These are phyloP conservation scores for Arctia plantaginis DNA, from an alignment of 2,888 invertebrate genomes.

Conservation along the genomic window DNA sequence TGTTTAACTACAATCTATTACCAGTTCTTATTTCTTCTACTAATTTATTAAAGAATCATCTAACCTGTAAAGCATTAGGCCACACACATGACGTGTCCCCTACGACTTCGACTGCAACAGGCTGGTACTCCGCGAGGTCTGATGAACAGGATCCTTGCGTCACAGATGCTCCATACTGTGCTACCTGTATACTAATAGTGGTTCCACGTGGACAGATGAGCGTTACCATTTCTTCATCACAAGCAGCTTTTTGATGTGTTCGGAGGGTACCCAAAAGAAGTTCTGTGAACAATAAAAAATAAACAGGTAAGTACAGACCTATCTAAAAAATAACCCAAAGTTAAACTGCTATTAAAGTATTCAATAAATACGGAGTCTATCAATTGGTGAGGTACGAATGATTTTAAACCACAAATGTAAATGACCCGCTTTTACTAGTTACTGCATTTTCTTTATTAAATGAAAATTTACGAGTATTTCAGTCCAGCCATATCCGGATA, in stretches of 20 bases:
- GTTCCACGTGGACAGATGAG: constrained; percentile 96
- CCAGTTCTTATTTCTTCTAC: not conserved
- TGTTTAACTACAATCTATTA: too few relatives aligned
- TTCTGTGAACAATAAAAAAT: constrained; percentile 86
- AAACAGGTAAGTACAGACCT: not conserved
- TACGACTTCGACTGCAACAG: constrained; percentile 83
- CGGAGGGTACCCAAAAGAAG: constrained; percentile 95
- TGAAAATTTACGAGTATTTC: not conserved
- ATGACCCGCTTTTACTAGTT: too few relatives aligned
- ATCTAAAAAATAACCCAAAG: not conserved
- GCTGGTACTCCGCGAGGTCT: constrained; percentile 82
- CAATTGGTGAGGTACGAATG: not conserved
- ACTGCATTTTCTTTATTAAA: too few relatives aligned
- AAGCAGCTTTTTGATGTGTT: constrained; percentile 96
- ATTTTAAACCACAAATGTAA: not conserved
- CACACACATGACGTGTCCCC: constrained; percentile 91
- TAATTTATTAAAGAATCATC: constrained; percentile 40
- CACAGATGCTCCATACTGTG: constrained; percentile 93
- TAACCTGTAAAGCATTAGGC: constrained; percentile 93
- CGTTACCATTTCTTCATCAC: constrained; percentile 95
- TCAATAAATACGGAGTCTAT: not conserved
- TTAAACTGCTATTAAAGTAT: not conserved
- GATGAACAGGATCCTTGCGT: constrained; percentile 82
- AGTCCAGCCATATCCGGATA: not conserved
- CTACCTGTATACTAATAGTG: constrained; percentile 95